A percentile compares a stretch with the other conserved stretches of the same genome.
phyloP scores from a whole-genome alignment of 2,113 vertebrate species.

The Blennius ocellaris region DNA sequence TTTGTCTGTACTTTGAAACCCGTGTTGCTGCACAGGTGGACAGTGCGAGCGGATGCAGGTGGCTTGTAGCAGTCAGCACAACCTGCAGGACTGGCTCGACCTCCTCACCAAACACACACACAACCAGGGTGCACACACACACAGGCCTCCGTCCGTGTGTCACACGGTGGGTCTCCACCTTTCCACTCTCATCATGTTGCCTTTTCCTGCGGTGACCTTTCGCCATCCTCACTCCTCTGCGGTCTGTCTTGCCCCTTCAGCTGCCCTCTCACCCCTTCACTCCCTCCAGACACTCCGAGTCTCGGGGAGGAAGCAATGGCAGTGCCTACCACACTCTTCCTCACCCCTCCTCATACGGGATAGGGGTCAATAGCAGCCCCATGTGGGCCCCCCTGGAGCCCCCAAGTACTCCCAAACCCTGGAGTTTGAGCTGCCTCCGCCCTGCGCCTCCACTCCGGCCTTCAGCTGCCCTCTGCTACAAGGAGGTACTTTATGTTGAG shows the following conservation, averaged over 20 bases:
- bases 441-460: slow-evolving; percentile 93
- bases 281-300: slow-evolving; percentile 91
- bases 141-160: slow-evolving; percentile 90
- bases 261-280: slow-evolving; percentile 90
- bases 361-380: slow-evolving; percentile 83
- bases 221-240: not conserved
- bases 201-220: accelerated
- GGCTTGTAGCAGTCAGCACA: slow-evolving; percentile 90
- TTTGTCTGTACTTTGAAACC: not conserved
- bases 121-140: slow-evolving; percentile 84
- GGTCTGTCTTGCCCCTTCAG: slow-evolving; percentile 68
- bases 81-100: slow-evolving; percentile 96
- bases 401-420: slow-evolving; percentile 92
- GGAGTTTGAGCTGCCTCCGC: slow-evolving; percentile 97
- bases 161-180: slow-evolving; percentile 87
- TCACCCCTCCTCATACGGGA: slow-evolving; percentile 87
- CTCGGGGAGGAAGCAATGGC: slow-evolving; percentile 83
- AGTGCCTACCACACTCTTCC: slow-evolving; percentile 91
- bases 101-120: slow-evolving; percentile 90
- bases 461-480: slow-evolving; percentile 93
- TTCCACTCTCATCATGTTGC: not conserved
- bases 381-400: slow-evolving; percentile 94
- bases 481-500: slow-evolving; percentile 87
- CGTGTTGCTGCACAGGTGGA: slow-evolving; percentile 80
- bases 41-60: slow-evolving; percentile 94